Base-by-base conservation (phyloP, 2,113 vertebrate genomes). In the Zeus faber region DNA sequence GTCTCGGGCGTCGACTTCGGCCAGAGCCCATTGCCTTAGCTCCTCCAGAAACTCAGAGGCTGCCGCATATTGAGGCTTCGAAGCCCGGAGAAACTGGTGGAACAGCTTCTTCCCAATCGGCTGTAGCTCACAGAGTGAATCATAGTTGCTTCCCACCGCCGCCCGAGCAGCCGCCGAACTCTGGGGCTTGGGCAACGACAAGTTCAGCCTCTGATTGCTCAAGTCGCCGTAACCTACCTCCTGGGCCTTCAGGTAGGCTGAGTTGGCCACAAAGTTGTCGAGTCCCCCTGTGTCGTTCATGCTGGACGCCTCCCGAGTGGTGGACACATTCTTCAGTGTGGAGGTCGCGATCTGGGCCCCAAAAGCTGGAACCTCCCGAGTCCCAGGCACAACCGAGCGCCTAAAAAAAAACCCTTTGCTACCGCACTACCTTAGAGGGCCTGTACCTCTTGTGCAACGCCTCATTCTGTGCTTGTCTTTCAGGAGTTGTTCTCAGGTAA, bases 251-350 rank as follows among this genome's bases (percentile, higher is more conserved):
- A 97, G 88, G 74, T 94, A 95, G 69, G 91, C 89, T 0, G 92
- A 95, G 85, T 96, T 96, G 81, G 91, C 91, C 67, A 96, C 93
- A 74, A 96, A 83, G 70, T 91, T 94, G 75, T 94, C 91, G 35
- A 97, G 85, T 26, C 86, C 91, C 65, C 87, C 87, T 90, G 92
- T 85, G 74, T 97, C 93, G 80, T 79, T 90, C 92, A 92, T 93
- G 64, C 8, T 78, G 68, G 58, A 59, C 22, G 57, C 29, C 13
- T 49, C 51, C 46, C 55, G 20, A 5, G 48, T 35, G 4, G 13
- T 22, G 29, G 29, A 40, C 24, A 53, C 11, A 16, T 24, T 9
- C 24, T 35, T 10, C 7, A 5, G 21, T 35, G 18, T 35, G 24
- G 17, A 40, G 24, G 41, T 52, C 0, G 58, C 50, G 21, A 45